Conservation (phyloP, 2,888 invertebrate species). For the Megamerina dolium region DNA sequence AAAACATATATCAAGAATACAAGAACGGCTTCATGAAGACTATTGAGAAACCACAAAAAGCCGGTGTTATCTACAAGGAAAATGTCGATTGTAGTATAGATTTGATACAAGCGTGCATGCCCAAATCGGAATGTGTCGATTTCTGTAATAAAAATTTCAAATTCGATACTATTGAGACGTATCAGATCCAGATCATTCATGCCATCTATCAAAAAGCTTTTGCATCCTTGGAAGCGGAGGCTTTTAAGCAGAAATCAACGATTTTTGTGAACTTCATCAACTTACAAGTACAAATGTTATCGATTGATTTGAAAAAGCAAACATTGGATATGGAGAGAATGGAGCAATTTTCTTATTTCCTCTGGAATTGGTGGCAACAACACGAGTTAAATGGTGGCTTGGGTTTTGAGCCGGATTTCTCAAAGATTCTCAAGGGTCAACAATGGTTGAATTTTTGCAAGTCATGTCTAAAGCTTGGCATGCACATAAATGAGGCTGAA, state of each 20-base stretch:
- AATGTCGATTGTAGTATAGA: slow-evolving; percentile 56
- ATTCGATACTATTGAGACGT: slow-evolving; percentile 57
- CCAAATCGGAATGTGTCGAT: slow-evolving; percentile 53
- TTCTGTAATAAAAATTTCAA: slow-evolving; percentile 58
- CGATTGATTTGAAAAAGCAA: slow-evolving; percentile 45
- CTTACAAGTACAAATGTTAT: slow-evolving; percentile 52
- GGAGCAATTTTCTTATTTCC: slow-evolving; percentile 43
- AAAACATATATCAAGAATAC: slow-evolving; percentile 55
- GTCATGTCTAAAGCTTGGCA: slow-evolving; percentile 60
- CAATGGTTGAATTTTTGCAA: slow-evolving; percentile 60
- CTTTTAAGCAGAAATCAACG: slow-evolving; percentile 40
- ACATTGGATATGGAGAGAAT: slow-evolving; percentile 52
- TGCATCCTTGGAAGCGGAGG: slow-evolving; percentile 30
- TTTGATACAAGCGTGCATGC: slow-evolving; percentile 58
- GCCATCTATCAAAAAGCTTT: slow-evolving; percentile 54
- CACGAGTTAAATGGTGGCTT: neutral
- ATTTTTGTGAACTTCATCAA: slow-evolving; percentile 54
- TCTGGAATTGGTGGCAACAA: slow-evolving; percentile 38
- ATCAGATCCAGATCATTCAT: slow-evolving; percentile 55
- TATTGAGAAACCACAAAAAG: slow-evolving; percentile 65
- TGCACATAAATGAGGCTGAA: slow-evolving; percentile 48
- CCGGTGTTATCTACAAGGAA: slow-evolving; percentile 59
- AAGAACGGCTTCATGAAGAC: slow-evolving; percentile 59
- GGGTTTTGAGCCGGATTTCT: slow-evolving; percentile 24
- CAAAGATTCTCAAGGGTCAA: slow-evolving; percentile 44